Base-by-base conservation (phyloP, 1,140 invertebrate genomes). In the Hyphantria cunea region DNA sequence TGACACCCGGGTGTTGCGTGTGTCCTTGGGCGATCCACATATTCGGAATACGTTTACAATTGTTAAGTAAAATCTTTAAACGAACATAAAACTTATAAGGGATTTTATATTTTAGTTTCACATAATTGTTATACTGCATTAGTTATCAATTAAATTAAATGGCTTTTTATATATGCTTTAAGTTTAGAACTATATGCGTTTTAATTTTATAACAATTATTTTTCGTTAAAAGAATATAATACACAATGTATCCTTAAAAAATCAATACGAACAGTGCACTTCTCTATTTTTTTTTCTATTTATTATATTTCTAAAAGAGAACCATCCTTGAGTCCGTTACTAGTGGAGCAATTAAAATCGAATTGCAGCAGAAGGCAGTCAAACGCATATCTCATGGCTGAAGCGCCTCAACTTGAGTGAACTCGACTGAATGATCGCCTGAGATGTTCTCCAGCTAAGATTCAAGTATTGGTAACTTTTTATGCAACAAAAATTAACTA, bases 11-110 rank as follows among this genome's bases (percentile, higher is more conserved):
- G n/a, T n/a, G n/a, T n/a, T n/a, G n/a, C n/a, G n/a, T n/a, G n/a
- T n/a, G n/a, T n/a, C n/a, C 59, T 66, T 64, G 63, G 13, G 42
- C 49, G 33, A 48, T 55, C 14, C 59, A 66, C 34, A 60, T 48
- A 49, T 10, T 45, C 17, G 44, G 41, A 49, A 53, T 12, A 52
- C 47, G 56, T 60, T 64, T 60, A 55, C 45, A 50, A 64, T 51
- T 41, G 42, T 15, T 8, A 49, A 39, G 25, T 52, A 59, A 67
- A 67, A 67, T 52, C 33, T 14, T 42, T 52, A 39, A 5, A 50
- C 13, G 56, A 62, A 50, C 13, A 64, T 64, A 58, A 65, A 59
- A 53, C 53, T 39, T 47, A 48, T 48, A 58, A 34, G 52, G 25
- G 13, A 49, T 42, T 39, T 33, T 42, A 49, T 17, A 17, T 34